These are phyloP conservation scores for Chrysolophus pictus DNA, from an alignment of 2,797 vertebrate genomes.

Conservation along the genomic window DNA sequence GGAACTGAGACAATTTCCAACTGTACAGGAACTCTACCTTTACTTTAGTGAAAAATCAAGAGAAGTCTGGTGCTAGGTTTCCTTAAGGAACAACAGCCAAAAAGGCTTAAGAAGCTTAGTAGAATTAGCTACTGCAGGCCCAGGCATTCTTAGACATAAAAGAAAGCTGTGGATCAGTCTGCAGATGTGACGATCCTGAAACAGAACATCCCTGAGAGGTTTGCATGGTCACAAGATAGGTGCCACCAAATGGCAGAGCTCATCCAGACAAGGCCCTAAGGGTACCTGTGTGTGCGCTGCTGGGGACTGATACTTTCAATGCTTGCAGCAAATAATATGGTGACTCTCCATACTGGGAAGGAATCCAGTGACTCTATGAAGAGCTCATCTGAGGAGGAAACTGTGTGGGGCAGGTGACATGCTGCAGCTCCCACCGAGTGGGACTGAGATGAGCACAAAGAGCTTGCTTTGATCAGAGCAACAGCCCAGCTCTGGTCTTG, in stretches of 20 bases:
- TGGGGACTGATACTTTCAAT: background rate
- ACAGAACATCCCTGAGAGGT: background rate
- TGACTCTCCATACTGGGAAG: background rate
- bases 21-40: background rate
- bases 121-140: background rate
- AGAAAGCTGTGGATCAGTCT: background rate
- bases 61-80: background rate
- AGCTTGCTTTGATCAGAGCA: background rate
- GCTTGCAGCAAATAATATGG: background rate
- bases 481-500: background rate
- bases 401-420: background rate
- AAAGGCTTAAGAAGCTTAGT: constrained; percentile 7
- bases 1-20: constrained; percentile 12
- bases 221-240: background rate
- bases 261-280: background rate
- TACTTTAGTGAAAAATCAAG: background rate
- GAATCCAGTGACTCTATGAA: background rate
- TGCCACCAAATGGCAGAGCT: background rate
- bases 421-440: background rate
- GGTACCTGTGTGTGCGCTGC: background rate
- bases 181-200: background rate
- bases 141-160: background rate
- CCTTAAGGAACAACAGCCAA: background rate
- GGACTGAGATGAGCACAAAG: background rate
- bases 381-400: background rate